Evolutionary conservation across 2,797 vertebrate genomes (phyloP), one percentile per base, ranked within the genome.

Genomic region (Tangara arthus): DNA sequence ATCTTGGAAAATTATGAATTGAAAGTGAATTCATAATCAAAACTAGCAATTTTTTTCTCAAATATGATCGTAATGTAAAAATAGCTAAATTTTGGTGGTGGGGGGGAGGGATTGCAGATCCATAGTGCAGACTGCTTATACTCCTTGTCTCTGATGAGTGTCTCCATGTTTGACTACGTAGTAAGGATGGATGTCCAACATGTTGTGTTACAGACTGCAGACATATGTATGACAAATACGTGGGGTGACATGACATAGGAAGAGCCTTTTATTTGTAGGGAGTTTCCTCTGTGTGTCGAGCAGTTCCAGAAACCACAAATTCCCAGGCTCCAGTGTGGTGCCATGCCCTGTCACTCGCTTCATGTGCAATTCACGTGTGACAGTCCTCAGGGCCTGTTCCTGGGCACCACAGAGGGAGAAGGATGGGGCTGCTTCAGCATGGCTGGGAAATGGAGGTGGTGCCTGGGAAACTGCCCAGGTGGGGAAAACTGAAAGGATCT

Each of bases 1-100:
- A 32, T 27, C 22, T 57, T 66, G 59, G 41, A 26, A 79, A 93
- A 85, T 81, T 90, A 72, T 41, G 22, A 87, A 66, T 76, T 92
- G 65, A 77, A 94, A 90, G 41, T 57, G 27, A 92, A 81, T 90
- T 84, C 9, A 15, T 90, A 73, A 78, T 91, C 49, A 79, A 90
- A 82, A 77, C 63, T 35, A 73, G 37, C 16, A 60, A 60, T 84
- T 81, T 86, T 28, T 87, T 94, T 55, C 66, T 96, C 14, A 2
- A 44, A 41, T 75, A 77, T 17, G 6, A 71, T 49, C 77, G 68
- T 47, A 53, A 56, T 64, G 32, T 79, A 86, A 46, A 83, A 90
- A 50, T 50, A 86, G 46, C 34, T 52, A 24, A 26, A 22, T 90
- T 92, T 71, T 76, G 80, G 11, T 4, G 34, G 7, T 1, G 72